Percentiles rank a stretch among this genome's conserved stretches.
phyloP scores from a whole-genome alignment of 2,888 invertebrate species.

The Trachelus troglodyta region DNA sequence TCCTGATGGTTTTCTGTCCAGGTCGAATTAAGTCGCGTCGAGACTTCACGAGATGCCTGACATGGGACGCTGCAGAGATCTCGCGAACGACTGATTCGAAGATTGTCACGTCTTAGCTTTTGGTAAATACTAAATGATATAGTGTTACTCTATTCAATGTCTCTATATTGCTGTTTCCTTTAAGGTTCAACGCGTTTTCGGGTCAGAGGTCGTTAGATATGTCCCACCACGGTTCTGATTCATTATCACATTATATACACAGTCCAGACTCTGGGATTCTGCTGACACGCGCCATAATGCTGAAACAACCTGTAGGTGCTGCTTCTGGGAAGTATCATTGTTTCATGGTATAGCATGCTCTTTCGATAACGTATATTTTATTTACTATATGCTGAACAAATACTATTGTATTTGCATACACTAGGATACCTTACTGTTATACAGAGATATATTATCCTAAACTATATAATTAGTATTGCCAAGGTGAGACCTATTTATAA shows the following conservation, averaged over 20 bases:
- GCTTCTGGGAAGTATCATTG: neutral
- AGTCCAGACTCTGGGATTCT: neutral
- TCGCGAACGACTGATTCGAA: conserved; percentile 17
- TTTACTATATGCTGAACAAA: neutral
- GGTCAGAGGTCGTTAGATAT: conserved; percentile 54
- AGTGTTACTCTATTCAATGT: neutral
- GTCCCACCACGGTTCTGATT: conserved; percentile 48
- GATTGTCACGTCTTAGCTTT: conserved; percentile 21
- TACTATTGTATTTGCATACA: neutral
- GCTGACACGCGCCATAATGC: neutral
- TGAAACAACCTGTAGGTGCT: neutral
- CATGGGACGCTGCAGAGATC: neutral
- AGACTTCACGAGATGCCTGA: neutral
- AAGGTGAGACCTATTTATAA: neutral
- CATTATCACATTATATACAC: conserved; percentile 43
- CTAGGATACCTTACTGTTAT: neutral
- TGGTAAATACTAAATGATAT: conserved; percentile 19
- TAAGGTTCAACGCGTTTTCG: conserved; percentile 6
- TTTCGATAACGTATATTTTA: neutral
- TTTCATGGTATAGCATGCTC: neutral
- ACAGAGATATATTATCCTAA: neutral
- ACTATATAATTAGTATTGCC: neutral
- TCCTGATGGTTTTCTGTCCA: neutral
- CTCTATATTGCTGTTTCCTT: neutral
- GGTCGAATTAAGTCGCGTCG: neutral